These are phyloP conservation scores for Sebastes oblongus DNA, from an alignment of 2,797 vertebrate species.

Conservation along the genomic window DNA sequence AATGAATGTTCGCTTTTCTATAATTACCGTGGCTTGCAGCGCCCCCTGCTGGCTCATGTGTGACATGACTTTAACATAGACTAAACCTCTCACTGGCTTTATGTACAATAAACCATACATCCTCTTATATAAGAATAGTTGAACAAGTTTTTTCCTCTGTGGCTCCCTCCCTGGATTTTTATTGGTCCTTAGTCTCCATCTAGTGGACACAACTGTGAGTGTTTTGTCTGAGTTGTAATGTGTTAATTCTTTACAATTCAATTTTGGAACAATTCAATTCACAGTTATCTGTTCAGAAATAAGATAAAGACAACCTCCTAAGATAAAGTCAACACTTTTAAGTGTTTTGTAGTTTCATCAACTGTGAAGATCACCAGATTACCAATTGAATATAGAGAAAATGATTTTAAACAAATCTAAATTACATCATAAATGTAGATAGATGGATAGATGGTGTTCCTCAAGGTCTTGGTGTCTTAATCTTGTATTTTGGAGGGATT, in stretches of 20 bases:
- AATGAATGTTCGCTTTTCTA: neutral
- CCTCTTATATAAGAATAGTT: neutral
- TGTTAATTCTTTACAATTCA: neutral
- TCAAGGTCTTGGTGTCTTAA: too few species aligned
- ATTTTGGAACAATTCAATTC: neutral
- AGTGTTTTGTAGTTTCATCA: neutral
- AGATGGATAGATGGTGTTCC: too few species aligned
- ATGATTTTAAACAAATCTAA: neutral
- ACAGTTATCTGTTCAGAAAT: neutral
- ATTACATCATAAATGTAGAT: neutral
- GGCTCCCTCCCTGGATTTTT: neutral
- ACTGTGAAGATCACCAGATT: neutral
- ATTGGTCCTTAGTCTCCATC: slow-evolving; percentile 75
- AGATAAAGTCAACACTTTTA: neutral
- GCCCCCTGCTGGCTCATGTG: neutral
- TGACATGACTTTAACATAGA: neutral
- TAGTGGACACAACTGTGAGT: slow-evolving; percentile 62
- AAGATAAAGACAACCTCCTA: neutral
- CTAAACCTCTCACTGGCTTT: neutral
- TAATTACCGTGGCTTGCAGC: neutral
- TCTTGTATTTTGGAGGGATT: too few species aligned
- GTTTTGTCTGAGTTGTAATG: neutral
- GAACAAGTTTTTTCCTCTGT: neutral
- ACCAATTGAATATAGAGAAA: neutral
- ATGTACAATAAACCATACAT: too few species aligned